Percentiles rank a stretch among this genome's conserved stretches.
These are phyloP conservation scores for Chrysomela aeneicollis DNA, from an alignment of 2,888 invertebrate genomes.

Conservation along the genomic window DNA sequence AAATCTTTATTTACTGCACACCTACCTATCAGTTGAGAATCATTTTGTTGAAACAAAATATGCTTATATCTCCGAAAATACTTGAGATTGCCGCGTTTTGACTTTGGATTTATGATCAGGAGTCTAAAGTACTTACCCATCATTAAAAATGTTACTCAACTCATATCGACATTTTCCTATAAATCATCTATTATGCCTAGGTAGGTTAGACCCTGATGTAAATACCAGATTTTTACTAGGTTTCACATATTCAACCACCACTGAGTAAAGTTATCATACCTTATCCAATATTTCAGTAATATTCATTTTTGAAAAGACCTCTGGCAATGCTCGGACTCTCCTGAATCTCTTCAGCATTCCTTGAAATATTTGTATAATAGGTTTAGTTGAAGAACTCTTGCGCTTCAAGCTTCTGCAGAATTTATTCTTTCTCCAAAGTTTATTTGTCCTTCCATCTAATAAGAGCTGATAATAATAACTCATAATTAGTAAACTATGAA, in stretches of 20 bases:
- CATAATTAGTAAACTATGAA: background rate
- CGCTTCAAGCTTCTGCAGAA: conserved; percentile 6
- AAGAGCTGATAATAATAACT: conserved; percentile 10
- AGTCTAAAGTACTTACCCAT: too few relatives aligned
- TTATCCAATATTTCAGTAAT: conserved; percentile 17
- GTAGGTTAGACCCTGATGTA: too few relatives aligned
- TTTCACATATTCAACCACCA: background rate
- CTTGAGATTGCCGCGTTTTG: too few relatives aligned
- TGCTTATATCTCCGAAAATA: too few relatives aligned
- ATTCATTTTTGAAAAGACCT: conserved; percentile 4
- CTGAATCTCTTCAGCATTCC: conserved; percentile 11
- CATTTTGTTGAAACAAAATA: too few relatives aligned
- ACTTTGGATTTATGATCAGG: too few relatives aligned
- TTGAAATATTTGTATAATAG: conserved; percentile 8
- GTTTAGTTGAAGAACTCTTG: conserved; percentile 4
- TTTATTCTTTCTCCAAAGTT: conserved; percentile 5
- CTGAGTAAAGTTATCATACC: conserved; percentile 6
- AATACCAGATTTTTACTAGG: too few relatives aligned
- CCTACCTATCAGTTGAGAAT: too few relatives aligned
- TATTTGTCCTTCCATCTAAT: background rate
- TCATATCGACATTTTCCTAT: too few relatives aligned
- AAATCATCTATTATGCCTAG: too few relatives aligned
- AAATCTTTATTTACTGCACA: too few relatives aligned
- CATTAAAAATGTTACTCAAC: too few relatives aligned
- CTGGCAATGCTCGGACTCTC: conserved; percentile 9